Evolutionary conservation across 2,888 invertebrate genomes (phyloP), one percentile per base, ranked within the genome.

Genomic region (Pseudanteris insignis): DNA sequence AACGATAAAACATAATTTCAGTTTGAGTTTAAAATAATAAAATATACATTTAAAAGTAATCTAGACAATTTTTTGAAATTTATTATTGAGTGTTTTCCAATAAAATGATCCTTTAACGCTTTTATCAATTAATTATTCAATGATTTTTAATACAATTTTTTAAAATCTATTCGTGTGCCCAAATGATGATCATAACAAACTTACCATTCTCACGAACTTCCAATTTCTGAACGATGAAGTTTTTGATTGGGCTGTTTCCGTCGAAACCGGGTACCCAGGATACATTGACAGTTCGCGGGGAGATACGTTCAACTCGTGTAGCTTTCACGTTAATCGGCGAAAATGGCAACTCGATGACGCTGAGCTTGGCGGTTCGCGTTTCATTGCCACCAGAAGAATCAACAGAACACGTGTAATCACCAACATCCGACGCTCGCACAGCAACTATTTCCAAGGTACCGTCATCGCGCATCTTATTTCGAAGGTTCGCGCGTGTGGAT

Each of bases 251-350:
- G 73, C 95, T 95, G 80, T 99, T 97, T 47, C 99, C 99, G 82
- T 98, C 94, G 80, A 97, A 99, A 15, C 95, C 95, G 0, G 94
- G 91, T 7, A 91, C 91, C 97, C 98, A 99, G 11, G 90, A 89
- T 2, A 98, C 88, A 74, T 95, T 93, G 63, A 97, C 92, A 15
- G 92, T 90, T 75, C 87, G 86, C 58, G 88, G 87, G 1, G 86
- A 84, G 8, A 86, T 84, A 2, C 85, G 83, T 40, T 89, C 88
- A 1, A 89, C 75, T 65, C 89, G 83, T 51, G 81, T 81, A 0
- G 95, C 96, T 67, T 87, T 86, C 0, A 94, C 92, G 74, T 92
- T 92, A 33, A 89, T 90, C 0, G 98, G 98, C 14, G 95, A 90
- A 75, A 92, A 94, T 0, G 99, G 99, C 66, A 97, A 83, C 81